Conservation (phyloP, 2,113 vertebrate genomes). For the Marmota flaviventris region DNA sequence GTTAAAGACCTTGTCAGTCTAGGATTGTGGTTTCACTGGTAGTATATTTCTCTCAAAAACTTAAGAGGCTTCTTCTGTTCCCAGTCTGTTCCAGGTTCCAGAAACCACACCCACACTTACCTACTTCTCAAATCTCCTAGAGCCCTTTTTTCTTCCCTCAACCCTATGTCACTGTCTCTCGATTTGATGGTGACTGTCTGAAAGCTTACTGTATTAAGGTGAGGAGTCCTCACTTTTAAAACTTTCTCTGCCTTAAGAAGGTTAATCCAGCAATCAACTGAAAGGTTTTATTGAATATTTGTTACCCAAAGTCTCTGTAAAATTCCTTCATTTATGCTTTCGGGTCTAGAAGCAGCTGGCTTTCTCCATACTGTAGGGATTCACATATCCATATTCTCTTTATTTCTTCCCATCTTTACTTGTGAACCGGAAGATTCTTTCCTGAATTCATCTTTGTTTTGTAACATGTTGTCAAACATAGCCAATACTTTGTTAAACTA, state of each 20-base stretch:
- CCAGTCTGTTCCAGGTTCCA: not conserved
- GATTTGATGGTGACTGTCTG: not conserved
- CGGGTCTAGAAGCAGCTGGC: not conserved
- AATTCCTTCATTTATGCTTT: not conserved
- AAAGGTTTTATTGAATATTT: not conserved
- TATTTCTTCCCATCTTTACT: not conserved
- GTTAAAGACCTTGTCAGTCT: not conserved
- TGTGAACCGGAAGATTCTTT: not conserved
- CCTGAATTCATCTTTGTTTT: not conserved
- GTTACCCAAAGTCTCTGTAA: not conserved
- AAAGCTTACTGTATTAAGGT: not conserved
- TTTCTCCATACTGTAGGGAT: not conserved
- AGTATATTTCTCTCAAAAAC: slow-evolving; percentile 40
- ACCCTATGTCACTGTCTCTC: not conserved
- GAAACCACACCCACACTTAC: slow-evolving; percentile 5
- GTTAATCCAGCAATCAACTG: not conserved
- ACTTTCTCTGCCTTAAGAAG: not conserved
- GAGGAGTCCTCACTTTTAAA: not conserved
- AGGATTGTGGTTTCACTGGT: slow-evolving; percentile 44
- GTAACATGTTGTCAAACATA: not conserved
- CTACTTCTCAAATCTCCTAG: not conserved
- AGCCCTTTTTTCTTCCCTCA: not conserved
- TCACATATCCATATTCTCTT: not conserved
- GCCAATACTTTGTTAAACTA: not conserved
- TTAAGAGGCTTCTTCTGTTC: slow-evolving; percentile 51